Evolutionary conservation across 2,797 vertebrate genomes (phyloP), one percentile per base, ranked within the genome.

Genomic region (Acrossocheilus wenchowensis): DNA sequence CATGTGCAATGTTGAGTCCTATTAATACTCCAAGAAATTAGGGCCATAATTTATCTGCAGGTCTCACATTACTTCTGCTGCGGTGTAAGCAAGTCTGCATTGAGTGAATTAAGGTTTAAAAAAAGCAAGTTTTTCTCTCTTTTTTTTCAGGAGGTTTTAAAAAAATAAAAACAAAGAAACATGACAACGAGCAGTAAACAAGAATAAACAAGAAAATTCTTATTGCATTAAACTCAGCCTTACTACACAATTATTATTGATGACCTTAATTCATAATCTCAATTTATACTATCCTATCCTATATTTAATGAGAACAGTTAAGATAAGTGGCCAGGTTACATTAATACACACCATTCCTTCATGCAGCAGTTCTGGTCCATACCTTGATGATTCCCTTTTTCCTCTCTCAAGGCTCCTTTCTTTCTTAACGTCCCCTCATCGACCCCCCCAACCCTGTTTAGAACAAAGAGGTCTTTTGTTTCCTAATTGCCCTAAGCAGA

Each of bases 381-480:
- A 80, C 50, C 81, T 81, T 79, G 62, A 85, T 23, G 66, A 69
- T 72, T 81, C 72, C 57, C 85, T 66, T 81, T 50, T 60, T 84
- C 48, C 48, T 71, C 64, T 64, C 48, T 60, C 66, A 87, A 57
- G 71, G 57, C 83, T 85, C 81, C 83, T 77, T 89, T 89, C 54
- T 43, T 86, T 88, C 80, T 80, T 52, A 82, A 52, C 36, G 54
- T 81, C 81, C 57, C 50, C 66, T 64, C 50, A 75, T 71, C 23
- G 52, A 79, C 57, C 81, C 79, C 78, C 77, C 57, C 74, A 69
- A 73, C 75, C 84, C 78, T 45, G 75, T 81, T 36, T 60, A 15
- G 71, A 90, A 92, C 89, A 91, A 90, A 90, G 87, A 77, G 82
- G 34, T 4, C 68, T 87, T 88, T 88, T 91, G 90, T 90, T 83